Evolutionary conservation across 2,113 vertebrate species (phyloP), one percentile per base, ranked within the genome.

Genomic region (Ceyx cyanopectus): DNA sequence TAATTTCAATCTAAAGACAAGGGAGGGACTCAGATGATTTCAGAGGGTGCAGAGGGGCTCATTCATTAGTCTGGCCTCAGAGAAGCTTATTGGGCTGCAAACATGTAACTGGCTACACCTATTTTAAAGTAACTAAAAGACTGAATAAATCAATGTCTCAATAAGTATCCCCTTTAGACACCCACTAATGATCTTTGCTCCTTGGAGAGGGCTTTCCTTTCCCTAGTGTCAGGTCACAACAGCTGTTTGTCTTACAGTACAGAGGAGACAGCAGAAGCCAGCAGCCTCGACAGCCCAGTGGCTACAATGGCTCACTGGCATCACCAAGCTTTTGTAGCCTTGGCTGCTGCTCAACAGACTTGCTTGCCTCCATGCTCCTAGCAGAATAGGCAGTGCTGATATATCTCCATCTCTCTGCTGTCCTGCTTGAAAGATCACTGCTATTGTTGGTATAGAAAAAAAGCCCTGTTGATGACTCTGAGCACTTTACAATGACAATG

Each of bases 41-140:
- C 75, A 81, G 37, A 68, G 43, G 40, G 51, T 76, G 57, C 65
- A 89, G 67, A 92, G 23, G 56, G 58, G 56, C 58, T 93, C 60
- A 40, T 86, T 89, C 72, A 74, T 92, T 86, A 86, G 41, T 80
- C 78, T 82, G 75, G 85, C 60, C 63, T 94, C 68, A 76, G 76
- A 82, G 91, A 94, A 83, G 37, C 75, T 82, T 81, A 63, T 54
- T 87, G 50, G 80, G 48, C 81, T 87, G 77, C 67, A 92, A 89
- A 89, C 54, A 84, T 8, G 2, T 8, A 90, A 56, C 69, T 21
- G n/a, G 46, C 60, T 87, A 92, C 85, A 80, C 74, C 67, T 85
- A 77, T 85, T 76, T 89, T 51, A 89, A 79, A 63, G 46, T 77
- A 85, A 93, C 93, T 87, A 73, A 72, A 92, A 87, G 69, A 76